phyloP scores from a whole-genome alignment of 1,140 invertebrate genomes.

The Choristoneura fumiferana region DNA sequence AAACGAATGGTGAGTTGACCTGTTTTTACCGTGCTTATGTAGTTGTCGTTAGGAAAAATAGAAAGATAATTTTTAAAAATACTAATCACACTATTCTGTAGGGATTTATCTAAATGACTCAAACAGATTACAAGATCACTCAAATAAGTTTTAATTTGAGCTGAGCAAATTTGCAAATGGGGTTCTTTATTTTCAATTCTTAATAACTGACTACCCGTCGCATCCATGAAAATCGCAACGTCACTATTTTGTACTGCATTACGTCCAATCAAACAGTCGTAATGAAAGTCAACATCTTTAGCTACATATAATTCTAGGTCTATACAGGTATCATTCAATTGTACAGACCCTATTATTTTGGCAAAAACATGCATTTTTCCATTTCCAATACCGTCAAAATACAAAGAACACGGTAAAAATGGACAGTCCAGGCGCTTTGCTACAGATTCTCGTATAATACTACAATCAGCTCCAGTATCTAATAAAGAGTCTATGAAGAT shows the following conservation, averaged over 20 bases:
- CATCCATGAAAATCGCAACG: not conserved
- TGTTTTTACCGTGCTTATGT: no score
- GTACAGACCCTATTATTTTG: not conserved
- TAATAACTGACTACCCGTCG: not conserved
- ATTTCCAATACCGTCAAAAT: conserved; percentile 8
- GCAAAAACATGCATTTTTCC: not conserved
- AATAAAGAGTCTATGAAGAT: not conserved
- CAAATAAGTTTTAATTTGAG: not conserved
- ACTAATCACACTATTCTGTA: not conserved
- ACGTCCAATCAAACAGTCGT: conserved; percentile 9
- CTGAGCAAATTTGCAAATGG: not conserved
- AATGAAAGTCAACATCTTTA: conserved; percentile 4
- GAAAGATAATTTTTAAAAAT: not conserved
- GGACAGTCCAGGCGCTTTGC: not conserved
- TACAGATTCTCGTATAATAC: not conserved
- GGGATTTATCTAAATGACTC: not conserved
- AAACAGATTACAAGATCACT: not conserved
- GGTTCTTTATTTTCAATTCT: no score
- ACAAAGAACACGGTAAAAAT: not conserved
- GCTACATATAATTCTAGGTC: conserved; percentile 16
- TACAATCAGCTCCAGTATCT: not conserved
- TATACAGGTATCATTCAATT: not conserved
- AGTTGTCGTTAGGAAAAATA: no score
- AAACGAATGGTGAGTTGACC: no score
- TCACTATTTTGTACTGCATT: conserved; percentile 6